phyloP scores from a whole-genome alignment of 23 tunicate genomes.

The Halocynthia roretzi region DNA sequence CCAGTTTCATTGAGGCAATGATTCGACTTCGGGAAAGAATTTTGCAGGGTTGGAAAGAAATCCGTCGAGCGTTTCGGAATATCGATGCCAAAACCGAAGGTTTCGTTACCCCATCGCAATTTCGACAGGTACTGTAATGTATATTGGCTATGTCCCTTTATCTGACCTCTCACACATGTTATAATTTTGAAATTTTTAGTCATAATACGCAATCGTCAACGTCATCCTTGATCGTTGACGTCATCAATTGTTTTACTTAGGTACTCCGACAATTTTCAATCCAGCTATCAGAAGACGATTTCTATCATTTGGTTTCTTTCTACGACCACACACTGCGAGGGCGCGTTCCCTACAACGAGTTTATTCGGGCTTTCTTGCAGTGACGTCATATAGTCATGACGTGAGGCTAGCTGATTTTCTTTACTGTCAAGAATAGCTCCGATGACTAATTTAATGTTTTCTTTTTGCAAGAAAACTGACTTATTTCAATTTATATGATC shows the following conservation, averaged over 20 bases:
- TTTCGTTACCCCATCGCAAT: slow-evolving; percentile 48
- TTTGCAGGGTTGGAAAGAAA: slow-evolving; percentile 63
- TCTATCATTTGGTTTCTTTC: slow-evolving; percentile 67
- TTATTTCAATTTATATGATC: no score
- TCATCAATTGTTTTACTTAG: slow-evolving; percentile 17
- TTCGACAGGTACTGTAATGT: slow-evolving; percentile 60
- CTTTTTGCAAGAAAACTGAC: no score
- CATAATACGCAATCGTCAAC: background rate
- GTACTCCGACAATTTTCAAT: slow-evolving; percentile 59
- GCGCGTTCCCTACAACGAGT: slow-evolving; percentile 69
- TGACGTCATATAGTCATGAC: slow-evolving; percentile 21
- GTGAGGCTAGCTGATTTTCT: background rate
- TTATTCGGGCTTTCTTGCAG: slow-evolving; percentile 70
- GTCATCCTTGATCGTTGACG: background rate
- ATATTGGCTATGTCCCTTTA: no score
- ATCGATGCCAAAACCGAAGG: slow-evolving; percentile 49
- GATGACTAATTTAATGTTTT: no score
- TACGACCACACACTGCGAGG: slow-evolving; percentile 78
- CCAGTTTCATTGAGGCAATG: slow-evolving; percentile 68
- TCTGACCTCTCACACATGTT: no score
- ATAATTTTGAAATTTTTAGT: background rate
- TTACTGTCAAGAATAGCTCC: no score
- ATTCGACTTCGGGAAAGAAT: slow-evolving; percentile 45
- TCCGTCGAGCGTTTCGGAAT: slow-evolving; percentile 56
- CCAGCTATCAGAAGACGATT: slow-evolving; percentile 71